Base-by-base conservation (phyloP, 1,140 invertebrate species). In the Ceratoteleas bidentatus region DNA sequence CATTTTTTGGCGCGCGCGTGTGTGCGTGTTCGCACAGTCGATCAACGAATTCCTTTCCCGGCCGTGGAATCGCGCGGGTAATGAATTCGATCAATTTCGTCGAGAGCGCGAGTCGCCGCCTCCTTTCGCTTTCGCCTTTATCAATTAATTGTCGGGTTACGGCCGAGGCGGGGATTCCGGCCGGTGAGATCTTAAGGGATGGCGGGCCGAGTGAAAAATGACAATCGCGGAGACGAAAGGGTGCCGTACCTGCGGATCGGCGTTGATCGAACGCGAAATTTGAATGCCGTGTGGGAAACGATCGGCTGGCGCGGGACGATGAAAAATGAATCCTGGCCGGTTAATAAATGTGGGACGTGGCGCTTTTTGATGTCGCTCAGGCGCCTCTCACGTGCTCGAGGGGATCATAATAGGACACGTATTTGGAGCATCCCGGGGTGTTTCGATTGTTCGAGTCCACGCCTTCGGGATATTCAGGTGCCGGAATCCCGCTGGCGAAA, bases 21-120 rank as follows among this genome's bases (percentile, higher is more conserved):
- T 15, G 15, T 24, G 53, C 65, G 50, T 32, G 43, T 70, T 74
- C 62, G 62, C 65, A 70, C 58, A 77, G 64, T 82, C 72, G 61
- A 77, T 77, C 74, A 76, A 82, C 74, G 53, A 83, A 83, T 73
- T 74, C 68, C 40, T 36, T 77, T 82, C 73, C 77, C 69, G 14
- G 50, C 50, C 70, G 40, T 81, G 64, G 57, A 57, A 74, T 74
- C 52, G 62, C 64, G 15, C 7, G 6, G 8, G 73, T 80, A 74
- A 68, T 80, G 57, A 74, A 74, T 80, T 74, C 66, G 60, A 79
- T 80, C 58, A 74, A 73, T 80, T 79, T 66, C 34, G 36, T n/a
- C 54, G 16, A 54, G 60, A 52, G 54, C 47, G 38, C 40, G 40
- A 24, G 24, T 24, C 24, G 24, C 24, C 24, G 40, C 16, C 32